Percentiles rank a stretch among this genome's conserved stretches.
Evolutionary conservation across 1,140 invertebrate species (phyloP).

Genomic region (Dreissena polymorpha): DNA sequence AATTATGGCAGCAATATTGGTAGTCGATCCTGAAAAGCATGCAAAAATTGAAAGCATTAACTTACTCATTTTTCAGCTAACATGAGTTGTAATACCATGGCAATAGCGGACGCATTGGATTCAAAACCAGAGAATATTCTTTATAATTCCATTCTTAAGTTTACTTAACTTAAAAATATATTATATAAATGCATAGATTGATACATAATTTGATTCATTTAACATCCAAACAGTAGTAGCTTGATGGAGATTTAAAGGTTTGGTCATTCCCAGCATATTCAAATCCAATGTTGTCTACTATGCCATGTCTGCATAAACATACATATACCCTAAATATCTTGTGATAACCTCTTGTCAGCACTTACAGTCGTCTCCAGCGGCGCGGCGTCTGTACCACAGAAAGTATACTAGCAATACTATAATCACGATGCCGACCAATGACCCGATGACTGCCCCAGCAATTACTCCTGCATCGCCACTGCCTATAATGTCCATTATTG

Average conservation of each 20-base stretch:
- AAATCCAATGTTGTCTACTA: not conserved
- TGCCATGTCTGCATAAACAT: not conserved
- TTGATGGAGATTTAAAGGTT: not conserved
- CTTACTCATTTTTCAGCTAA: not conserved
- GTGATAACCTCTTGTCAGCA: not conserved
- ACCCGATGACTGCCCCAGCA: conserved; percentile 30
- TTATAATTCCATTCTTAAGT: not conserved
- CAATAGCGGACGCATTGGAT: not conserved
- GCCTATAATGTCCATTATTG: conserved; percentile 22
- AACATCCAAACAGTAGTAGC: not conserved
- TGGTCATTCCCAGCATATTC: not conserved
- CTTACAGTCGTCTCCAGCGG: conserved; percentile 41
- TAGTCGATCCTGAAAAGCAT: conserved; percentile 32
- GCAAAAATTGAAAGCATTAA: conserved; percentile 6
- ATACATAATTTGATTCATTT: not conserved
- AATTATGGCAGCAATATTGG: conserved; percentile 26
- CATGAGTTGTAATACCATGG: not conserved
- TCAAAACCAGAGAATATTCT: not conserved
- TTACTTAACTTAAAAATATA: not conserved
- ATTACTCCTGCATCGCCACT: conserved; percentile 11
- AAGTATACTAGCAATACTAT: conserved; percentile 44
- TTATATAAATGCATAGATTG: not conserved
- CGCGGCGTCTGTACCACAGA: conserved; percentile 40
- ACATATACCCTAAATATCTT: not conserved
- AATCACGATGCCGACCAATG: conserved; percentile 19